Conservation (phyloP, 2,797 vertebrate genomes). For the Trichosurus vulpecula region DNA sequence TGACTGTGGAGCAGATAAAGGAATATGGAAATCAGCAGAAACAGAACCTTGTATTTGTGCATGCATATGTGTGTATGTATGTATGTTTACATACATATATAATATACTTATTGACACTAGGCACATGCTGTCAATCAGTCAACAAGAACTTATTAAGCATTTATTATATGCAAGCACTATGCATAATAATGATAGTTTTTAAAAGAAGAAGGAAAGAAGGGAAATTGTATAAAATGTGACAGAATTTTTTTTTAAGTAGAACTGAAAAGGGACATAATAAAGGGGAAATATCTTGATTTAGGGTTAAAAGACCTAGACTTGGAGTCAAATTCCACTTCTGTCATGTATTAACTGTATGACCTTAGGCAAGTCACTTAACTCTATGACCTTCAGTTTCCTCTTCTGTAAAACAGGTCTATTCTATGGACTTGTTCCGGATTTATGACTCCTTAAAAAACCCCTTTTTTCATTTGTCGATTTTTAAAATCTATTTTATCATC, state of each 20-base stretch:
- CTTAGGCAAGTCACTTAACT: not conserved
- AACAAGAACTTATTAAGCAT: not conserved
- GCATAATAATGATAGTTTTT: not conserved
- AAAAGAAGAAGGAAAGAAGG: not conserved
- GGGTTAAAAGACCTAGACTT: not conserved
- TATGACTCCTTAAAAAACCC: not conserved
- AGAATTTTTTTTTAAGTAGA: not conserved
- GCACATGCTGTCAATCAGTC: not conserved
- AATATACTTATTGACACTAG: not conserved
- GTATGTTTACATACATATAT: not conserved
- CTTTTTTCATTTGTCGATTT: not conserved
- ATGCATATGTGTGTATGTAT: not conserved
- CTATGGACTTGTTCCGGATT: not conserved
- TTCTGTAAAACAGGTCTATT: not conserved
- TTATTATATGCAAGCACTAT: not conserved
- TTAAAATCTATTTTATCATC: not conserved
- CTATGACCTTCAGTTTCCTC: not conserved
- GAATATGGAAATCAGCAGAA: not conserved
- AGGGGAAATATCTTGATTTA: not conserved
- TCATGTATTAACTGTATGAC: not conserved
- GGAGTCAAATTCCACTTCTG: not conserved
- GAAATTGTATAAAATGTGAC: not conserved
- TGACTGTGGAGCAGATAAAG: not conserved
- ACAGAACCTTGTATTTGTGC: not conserved
- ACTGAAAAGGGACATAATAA: not conserved